phyloP scores from a whole-genome alignment of 1,140 invertebrate species.

The Drosophila suzukii region DNA sequence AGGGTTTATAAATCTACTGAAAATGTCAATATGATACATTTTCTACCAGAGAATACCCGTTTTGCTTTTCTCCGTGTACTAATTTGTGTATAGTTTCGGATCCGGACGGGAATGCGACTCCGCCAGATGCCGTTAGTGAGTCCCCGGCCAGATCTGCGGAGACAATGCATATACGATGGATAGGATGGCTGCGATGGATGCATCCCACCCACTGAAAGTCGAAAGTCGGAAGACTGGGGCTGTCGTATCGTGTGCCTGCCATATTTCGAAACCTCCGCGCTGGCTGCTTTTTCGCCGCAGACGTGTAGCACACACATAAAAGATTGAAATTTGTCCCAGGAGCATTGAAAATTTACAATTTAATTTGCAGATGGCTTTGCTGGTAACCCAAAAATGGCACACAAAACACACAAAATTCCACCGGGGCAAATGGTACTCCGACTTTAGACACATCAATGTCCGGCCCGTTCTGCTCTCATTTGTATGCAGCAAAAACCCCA shows the following conservation, averaged over 20 bases:
- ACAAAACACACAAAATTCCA: slow-evolving; percentile 20
- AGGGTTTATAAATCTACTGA: too few species aligned
- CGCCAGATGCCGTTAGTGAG: slow-evolving; percentile 53
- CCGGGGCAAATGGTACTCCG: neutral
- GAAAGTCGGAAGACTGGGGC: neutral
- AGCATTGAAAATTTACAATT: slow-evolving; percentile 78
- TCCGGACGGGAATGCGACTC: slow-evolving; percentile 17
- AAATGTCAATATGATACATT: too few species aligned
- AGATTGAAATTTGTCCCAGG: slow-evolving; percentile 76
- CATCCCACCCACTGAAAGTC: slow-evolving; percentile 9
- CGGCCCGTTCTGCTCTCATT: slow-evolving; percentile 1
- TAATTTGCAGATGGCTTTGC: slow-evolving; percentile 66
- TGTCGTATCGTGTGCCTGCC: slow-evolving; percentile 24
- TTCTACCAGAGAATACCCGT: too few species aligned
- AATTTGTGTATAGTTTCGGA: slow-evolving; percentile 28
- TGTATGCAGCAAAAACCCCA: slow-evolving; percentile 9
- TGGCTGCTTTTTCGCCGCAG: slow-evolving; percentile 47
- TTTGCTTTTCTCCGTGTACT: neutral
- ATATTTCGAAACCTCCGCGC: slow-evolving; percentile 63
- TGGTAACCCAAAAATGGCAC: slow-evolving; percentile 38
- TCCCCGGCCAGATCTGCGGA: slow-evolving; percentile 33
- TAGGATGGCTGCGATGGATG: neutral
- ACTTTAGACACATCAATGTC: slow-evolving; percentile 15
- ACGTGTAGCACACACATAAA: slow-evolving; percentile 62
- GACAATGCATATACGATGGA: slow-evolving; percentile 44